Evolutionary conservation across 2,888 invertebrate genomes (phyloP).

Genomic region (Caenorhabditis drosophilae): DNA sequence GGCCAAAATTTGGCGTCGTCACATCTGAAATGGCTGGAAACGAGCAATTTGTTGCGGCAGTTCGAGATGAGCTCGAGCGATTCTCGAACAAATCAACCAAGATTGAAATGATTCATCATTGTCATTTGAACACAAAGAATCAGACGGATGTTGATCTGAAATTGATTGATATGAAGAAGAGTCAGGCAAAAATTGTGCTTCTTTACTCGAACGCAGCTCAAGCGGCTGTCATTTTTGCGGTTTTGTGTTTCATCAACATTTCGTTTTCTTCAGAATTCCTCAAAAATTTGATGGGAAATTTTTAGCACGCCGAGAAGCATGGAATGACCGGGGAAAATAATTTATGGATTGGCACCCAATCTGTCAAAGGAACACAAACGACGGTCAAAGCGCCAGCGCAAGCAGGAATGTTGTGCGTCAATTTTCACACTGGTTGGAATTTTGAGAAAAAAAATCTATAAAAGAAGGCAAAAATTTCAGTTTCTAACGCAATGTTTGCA

Average conservation of each 20-base stretch:
- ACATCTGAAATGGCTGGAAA: constrained; percentile 64
- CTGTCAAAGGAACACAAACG: constrained; percentile 65
- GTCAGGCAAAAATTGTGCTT: constrained; percentile 78
- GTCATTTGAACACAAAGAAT: constrained; percentile 53
- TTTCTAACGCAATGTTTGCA: constrained; percentile 64
- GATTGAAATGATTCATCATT: constrained; percentile 63
- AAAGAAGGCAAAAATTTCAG: constrained; percentile 6
- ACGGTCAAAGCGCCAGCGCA: constrained; percentile 50
- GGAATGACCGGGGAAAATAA: constrained; percentile 88
- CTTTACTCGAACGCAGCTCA: constrained; percentile 76
- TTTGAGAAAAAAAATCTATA: constrained; percentile 2
- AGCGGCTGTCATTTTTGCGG: constrained; percentile 72
- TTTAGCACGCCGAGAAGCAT: constrained; percentile 78
- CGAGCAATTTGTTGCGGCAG: constrained; percentile 43
- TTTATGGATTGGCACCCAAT: constrained; percentile 92
- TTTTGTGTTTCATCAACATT: no score
- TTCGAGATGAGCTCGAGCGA: constrained; percentile 55
- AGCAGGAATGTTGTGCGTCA: constrained; percentile 66
- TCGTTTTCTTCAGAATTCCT: no score
- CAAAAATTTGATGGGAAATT: constrained; percentile 43
- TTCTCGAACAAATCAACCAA: constrained; percentile 46
- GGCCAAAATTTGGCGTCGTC: constrained; percentile 66
- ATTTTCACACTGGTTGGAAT: constrained; percentile 62
- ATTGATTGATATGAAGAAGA: constrained; percentile 44
- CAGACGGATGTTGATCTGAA: constrained; percentile 42